Percentiles rank a stretch among this genome's conserved stretches.
Conservation (phyloP, 2,113 vertebrate genomes). For the Colaptes auratus region DNA sequence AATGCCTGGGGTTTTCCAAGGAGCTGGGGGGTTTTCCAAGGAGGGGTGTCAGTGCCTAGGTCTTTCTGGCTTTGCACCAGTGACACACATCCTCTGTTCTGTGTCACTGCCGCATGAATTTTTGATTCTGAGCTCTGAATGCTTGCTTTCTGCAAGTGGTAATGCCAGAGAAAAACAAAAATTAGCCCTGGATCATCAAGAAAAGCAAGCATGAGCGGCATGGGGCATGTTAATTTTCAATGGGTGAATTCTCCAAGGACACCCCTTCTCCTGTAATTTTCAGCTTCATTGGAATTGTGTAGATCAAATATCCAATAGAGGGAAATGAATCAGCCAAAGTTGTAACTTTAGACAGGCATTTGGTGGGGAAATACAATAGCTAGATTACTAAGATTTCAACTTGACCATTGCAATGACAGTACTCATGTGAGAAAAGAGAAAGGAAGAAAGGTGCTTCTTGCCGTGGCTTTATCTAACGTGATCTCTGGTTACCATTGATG, state of each 20-base stretch:
- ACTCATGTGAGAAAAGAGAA: not conserved
- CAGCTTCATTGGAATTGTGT: not conserved
- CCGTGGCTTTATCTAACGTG: not conserved
- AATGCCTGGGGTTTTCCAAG: not conserved
- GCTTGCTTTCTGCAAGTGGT: not conserved
- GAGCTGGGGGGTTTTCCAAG: not conserved
- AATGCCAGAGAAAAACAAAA: not conserved
- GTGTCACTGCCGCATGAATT: rapidly evolving
- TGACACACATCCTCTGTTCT: not conserved
- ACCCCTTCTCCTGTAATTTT: not conserved
- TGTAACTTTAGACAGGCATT: not conserved
- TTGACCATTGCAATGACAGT: not conserved
- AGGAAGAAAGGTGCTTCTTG: not conserved
- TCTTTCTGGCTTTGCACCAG: not conserved
- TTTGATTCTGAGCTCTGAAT: not conserved
- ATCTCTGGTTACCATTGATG: not conserved
- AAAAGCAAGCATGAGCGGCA: not conserved
- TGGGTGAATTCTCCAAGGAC: not conserved
- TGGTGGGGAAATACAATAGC: not conserved
- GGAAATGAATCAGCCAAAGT: not conserved
- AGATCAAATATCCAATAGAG: not conserved
- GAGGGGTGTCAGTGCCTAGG: not conserved
- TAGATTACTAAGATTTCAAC: not conserved
- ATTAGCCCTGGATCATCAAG: not conserved
- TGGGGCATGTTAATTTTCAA: not conserved